Evolutionary conservation across 2,113 vertebrate species (phyloP).

Genomic region (Nycticorax nycticorax): DNA sequence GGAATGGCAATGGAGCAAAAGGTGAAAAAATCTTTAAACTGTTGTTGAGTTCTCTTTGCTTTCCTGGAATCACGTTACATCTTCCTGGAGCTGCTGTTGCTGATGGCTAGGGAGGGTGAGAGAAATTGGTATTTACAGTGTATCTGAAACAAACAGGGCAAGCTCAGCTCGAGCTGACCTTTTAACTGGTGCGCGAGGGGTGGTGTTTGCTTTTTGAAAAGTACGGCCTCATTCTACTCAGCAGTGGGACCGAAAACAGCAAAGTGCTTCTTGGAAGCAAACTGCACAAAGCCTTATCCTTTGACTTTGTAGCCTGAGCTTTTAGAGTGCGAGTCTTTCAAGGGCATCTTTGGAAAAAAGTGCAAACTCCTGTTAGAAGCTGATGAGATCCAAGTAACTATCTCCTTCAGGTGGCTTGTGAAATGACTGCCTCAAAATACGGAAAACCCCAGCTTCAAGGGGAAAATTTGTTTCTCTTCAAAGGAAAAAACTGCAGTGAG

Average conservation of each 20-base stretch:
- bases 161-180: conserved; percentile 5
- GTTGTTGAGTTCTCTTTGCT: conserved; percentile 5
- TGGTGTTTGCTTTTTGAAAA: conserved; percentile 47
- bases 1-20: conserved; percentile 55
- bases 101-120: not conserved
- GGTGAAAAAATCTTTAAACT: conserved; percentile 65
- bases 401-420: not conserved
- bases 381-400: not conserved
- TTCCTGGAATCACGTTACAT: conserved; percentile 36
- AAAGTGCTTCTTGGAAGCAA: not conserved
- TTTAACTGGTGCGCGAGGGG: not conserved
- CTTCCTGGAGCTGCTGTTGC: conserved; percentile 36
- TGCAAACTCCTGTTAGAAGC: not conserved
- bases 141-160: conserved; percentile 33
- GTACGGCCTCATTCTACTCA: not conserved
- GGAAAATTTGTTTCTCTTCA: not conserved
- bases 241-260: not conserved
- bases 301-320: not conserved
- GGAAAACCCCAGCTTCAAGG: not conserved
- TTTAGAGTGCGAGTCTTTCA: not conserved
- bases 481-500: not conserved
- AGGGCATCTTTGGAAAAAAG: not conserved
- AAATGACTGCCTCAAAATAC: not conserved
- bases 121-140: conserved; percentile 62
- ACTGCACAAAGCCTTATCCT: not conserved